Base-by-base conservation (phyloP, 2,113 vertebrate genomes). In the Pleuronectes platessa region DNA sequence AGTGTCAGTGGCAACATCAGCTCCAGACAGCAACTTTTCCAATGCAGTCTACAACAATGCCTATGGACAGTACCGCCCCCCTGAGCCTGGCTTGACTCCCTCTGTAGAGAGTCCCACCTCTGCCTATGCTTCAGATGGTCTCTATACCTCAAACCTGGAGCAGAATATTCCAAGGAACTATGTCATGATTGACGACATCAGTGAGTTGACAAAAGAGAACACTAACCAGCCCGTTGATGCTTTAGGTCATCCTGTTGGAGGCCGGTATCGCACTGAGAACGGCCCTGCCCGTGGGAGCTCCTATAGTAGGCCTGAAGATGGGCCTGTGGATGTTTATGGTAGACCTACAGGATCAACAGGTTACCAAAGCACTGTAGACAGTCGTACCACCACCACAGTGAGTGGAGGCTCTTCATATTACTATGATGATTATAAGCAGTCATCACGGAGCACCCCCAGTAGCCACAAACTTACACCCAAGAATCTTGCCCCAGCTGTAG, bases 171-270 rank as follows among this genome's bases (percentile, higher is more conserved):
- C 98, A 37, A 95, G 98, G 61, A 99, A 99, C 91, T 99, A 99
- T 0, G 97, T 99, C 54, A 97, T 99, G 98, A 99, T 99, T 0
- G 98, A 99, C 10, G 98, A 99, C 88, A 99, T 99, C 88, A 99
- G 97, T 1, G 98, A 99, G 88, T 92, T 99, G 78, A 99, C 98
- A 67, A 99, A 99, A 93, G 97, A 98, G 55, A 97, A 94, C 79
- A 77, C 95, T 0, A 87, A 86, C 54, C 81, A 93, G 62, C 92
- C 95, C 68, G 90, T 68, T 0, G 96, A 98, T 79, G 79, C 91
- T 0, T 68, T 76, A 0, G 92, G 94, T 24, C 95, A 93, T 0
- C 88, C 94, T 24, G 23, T 89, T 0, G 92, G 94, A 42, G 91
- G 94, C 40, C 95, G 94, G 12, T 96, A 97, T 14, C 85, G 92